Percentiles rank a stretch among this genome's conserved stretches.
phyloP scores from a whole-genome alignment of 1,140 invertebrate species.

The Drosophila gunungcola region DNA sequence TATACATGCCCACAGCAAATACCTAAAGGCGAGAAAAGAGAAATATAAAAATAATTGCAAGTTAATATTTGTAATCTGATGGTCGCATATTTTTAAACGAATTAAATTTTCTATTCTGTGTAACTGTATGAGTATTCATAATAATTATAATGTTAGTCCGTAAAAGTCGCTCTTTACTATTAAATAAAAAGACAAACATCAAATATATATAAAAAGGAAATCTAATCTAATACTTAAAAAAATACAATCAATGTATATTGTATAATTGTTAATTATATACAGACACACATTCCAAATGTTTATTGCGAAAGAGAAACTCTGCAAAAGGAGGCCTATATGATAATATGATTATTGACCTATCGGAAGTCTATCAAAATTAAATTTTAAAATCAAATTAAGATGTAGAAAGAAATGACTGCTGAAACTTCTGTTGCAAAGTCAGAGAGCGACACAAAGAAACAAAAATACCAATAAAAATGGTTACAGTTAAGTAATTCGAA shows the following conservation, averaged over 20 bases:
- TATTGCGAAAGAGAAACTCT: conserved; percentile 52
- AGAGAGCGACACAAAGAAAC: conserved; percentile 41
- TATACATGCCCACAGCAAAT: conserved; percentile 33
- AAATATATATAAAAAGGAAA: conserved; percentile 36
- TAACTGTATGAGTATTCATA: conserved; percentile 70
- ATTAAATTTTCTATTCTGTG: conserved; percentile 70
- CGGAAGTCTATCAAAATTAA: conserved; percentile 66
- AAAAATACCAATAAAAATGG: conserved; percentile 34
- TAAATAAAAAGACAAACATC: conserved; percentile 64
- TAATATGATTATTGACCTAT: conserved; percentile 53
- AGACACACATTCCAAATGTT: conserved; percentile 77
- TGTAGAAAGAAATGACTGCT: conserved; percentile 20
- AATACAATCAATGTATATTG: conserved; percentile 72
- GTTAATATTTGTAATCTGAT: conserved; percentile 63
- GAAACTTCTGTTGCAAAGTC: conserved; percentile 44
- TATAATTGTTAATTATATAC: conserved; percentile 77
- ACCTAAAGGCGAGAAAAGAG: conserved; percentile 14
- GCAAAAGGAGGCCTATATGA: conserved; percentile 38
- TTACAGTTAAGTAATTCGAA: conserved; percentile 28
- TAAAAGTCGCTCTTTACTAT: conserved; percentile 75
- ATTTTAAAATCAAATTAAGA: conserved; percentile 67
- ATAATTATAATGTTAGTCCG: conserved; percentile 66
- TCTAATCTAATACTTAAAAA: conserved; percentile 36
- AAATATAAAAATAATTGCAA: conserved; percentile 33
- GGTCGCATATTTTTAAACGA: conserved; percentile 45